Percentiles rank a stretch among this genome's conserved stretches.
These are phyloP conservation scores for Sinotaia quadrata DNA, from an alignment of 2,888 invertebrate species.

Conservation along the genomic window DNA sequence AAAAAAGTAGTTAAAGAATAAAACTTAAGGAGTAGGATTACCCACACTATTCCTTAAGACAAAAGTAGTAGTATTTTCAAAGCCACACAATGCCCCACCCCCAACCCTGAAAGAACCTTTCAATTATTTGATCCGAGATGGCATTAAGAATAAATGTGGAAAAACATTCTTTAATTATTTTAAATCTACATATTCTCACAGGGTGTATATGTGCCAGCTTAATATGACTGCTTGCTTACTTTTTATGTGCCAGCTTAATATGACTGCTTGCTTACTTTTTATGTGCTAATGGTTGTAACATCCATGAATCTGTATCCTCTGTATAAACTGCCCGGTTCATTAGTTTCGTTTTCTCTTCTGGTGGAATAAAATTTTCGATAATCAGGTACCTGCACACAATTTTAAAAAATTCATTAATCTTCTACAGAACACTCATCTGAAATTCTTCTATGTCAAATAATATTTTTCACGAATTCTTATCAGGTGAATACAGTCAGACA, in stretches of 20 bases:
- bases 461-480: too few species aligned
- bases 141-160: too few species aligned
- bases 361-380: slow-evolving; percentile 73
- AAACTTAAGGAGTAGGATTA: too few species aligned
- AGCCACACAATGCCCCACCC: not conserved
- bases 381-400: slow-evolving; percentile 54
- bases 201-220: not conserved
- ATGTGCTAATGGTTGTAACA: slow-evolving; percentile 70
- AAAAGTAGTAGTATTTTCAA: too few species aligned
- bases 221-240: slow-evolving; percentile 76
- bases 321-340: slow-evolving; percentile 84
- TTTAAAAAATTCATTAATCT: too few species aligned
- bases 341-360: slow-evolving; percentile 83
- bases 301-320: slow-evolving; percentile 87
- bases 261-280: slow-evolving; percentile 54
- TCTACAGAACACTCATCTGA: too few species aligned
- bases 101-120: not conserved
- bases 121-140: too few species aligned
- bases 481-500: too few species aligned
- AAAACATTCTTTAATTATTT: too few species aligned
- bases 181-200: not conserved
- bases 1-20: too few species aligned
- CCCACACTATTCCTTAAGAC: too few species aligned
- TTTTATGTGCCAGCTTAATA: slow-evolving; percentile 54
- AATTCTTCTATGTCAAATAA: too few species aligned